Evolutionary conservation across 2,888 invertebrate species (phyloP), one percentile per base, ranked within the genome.

Genomic region (Antitype chi): DNA sequence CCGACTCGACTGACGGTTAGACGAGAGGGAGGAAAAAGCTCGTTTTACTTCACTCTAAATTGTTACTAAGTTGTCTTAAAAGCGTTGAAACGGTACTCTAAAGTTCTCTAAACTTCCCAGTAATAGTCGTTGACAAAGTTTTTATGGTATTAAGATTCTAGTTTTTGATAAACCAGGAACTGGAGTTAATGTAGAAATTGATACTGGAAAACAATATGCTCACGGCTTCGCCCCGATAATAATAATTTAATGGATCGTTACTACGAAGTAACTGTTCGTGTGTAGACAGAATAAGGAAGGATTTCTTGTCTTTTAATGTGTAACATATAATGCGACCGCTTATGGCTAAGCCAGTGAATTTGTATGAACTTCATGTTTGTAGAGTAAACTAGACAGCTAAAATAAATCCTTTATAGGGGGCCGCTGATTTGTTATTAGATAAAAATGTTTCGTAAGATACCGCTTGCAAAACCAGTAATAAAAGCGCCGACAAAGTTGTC

Each of bases 51-150:
- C 89, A 90, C 82, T 85, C 86, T 86, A 88, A 90, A 90, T 88
- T 89, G 90, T 91, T 89, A 90, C 91, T 88, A 82, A 92, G 85
- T 89, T 89, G 82, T 88, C 84, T 91, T 93, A 90, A 93, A 93
- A 91, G 91, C 89, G 85, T 90, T 86, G 85, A 89, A 92, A 92
- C 88, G 85, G 88, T 90, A 90, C 78, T 82, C 87, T 82, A 80
- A 82, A 83, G 71, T 79, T 84, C 76, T 80, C 87, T 82, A 81
- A 83, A 82, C 74, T 81, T 84, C 73, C 72, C 53, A 75, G 81
- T 92, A 91, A 92, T 91, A 88, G 90, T 84, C 88, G 89, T 90
- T 91, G 91, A 91, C 91, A 88, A 91, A 89, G 87, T 90, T 92
- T 87, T 92, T 91, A 89, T 89, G 89, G 87, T 89, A 90, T 90